A percentile compares a stretch with the other conserved stretches of the same genome.
These are phyloP conservation scores for Idaea aversata DNA, from an alignment of 2,888 invertebrate species.

Conservation along the genomic window DNA sequence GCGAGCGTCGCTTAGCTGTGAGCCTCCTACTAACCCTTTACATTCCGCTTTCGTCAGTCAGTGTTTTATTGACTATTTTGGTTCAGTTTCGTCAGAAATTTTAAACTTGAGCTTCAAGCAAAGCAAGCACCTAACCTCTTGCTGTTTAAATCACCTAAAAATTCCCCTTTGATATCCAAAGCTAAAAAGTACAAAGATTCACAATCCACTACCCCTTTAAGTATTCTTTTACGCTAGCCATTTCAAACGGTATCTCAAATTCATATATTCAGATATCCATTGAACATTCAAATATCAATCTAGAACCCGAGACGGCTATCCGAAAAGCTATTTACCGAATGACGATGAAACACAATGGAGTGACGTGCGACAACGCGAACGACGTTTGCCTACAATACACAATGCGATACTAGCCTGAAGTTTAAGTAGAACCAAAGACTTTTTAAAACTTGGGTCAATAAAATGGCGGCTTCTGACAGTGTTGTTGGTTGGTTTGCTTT, in stretches of 20 bases:
- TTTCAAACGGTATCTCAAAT: background rate
- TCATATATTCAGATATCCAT: conserved; percentile 1
- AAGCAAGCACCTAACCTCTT: background rate
- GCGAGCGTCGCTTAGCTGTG: too few relatives aligned
- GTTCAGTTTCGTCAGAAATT: too few relatives aligned
- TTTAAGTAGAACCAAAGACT: too few relatives aligned
- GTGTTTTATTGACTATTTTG: too few relatives aligned
- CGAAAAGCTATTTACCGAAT: background rate
- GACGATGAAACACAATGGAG: background rate
- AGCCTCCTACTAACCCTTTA: too few relatives aligned
- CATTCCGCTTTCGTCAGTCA: too few relatives aligned
- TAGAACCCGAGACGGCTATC: background rate
- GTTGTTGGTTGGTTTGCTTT: too few relatives aligned
- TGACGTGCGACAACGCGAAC: background rate
- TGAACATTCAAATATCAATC: background rate
- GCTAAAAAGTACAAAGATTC: background rate
- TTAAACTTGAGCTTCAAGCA: background rate
- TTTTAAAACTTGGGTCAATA: too few relatives aligned
- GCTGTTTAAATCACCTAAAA: background rate
- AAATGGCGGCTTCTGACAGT: too few relatives aligned
- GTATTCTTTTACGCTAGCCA: background rate
- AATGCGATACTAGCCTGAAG: background rate
- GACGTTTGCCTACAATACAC: background rate
- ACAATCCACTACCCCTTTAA: background rate
- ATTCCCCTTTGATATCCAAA: background rate